Base-by-base conservation (phyloP, 2,113 vertebrate genomes). In the Lycaon pictus region DNA sequence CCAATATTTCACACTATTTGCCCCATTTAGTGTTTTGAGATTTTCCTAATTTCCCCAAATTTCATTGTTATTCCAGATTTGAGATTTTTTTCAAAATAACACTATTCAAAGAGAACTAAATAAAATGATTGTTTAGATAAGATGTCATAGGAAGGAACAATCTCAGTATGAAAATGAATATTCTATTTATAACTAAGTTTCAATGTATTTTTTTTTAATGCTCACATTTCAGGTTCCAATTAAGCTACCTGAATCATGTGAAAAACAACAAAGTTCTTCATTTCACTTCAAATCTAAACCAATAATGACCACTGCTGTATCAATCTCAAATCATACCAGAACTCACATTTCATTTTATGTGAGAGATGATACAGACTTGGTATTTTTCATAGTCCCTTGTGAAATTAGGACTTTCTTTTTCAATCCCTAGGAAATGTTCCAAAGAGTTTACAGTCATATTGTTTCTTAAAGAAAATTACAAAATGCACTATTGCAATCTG, bases 231-330 rank as follows among this genome's bases (percentile, higher is more conserved):
- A 94, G 12, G 23, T 93, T 92, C 20, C 20, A 95, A 58, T 83
- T 95, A 94, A 94, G 35, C 69, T 32, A 79, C 20, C 29, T 72
- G 35, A 93, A 87, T 72, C 92, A 95, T 67, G 48, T 74, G 48
- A 56, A 90, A 89, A 95, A 76, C 16, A 87, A 74, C 1, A 80
- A 93, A 88, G 35, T 16, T 63, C 4, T 88, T 95, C 1, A 97
- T 81, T 93, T 85, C 23, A 72, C 69, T 93, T 96, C 76, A 84
- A 96, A 96, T 76, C 69, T 90, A 71, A 90, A 53, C 2, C 62
- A 90, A 32, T 65, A 86, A 79, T 51, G 13, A 74, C 32, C 27
- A 35, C 58, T 43, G 48, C 29, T 48, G 2, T 43, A 77, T 11
- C 53, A 60, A 71, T 95, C 32, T 90, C 43, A 87, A 74, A 88